These are phyloP conservation scores for Rhinophrynus dorsalis DNA, from an alignment of 2,797 vertebrate genomes.

Conservation along the genomic window DNA sequence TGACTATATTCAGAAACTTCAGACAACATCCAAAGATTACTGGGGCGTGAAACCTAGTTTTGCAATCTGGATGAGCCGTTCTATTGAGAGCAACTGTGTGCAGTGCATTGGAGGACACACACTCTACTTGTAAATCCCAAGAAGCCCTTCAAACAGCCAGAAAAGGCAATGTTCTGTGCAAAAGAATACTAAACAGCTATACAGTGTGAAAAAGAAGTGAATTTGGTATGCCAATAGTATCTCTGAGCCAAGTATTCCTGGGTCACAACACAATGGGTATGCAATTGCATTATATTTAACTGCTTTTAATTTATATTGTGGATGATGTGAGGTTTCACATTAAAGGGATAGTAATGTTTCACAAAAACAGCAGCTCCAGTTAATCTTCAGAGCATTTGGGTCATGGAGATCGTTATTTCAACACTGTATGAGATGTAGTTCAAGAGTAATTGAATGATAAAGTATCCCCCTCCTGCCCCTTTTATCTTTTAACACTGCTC, in stretches of 20 bases:
- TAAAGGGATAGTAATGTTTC: too few relatives aligned
- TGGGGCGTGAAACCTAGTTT: constrained; percentile 42
- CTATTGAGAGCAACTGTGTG: constrained; percentile 8
- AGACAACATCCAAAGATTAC: constrained; percentile 43
- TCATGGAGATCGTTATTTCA: too few relatives aligned
- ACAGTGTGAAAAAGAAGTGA: constrained; percentile 22
- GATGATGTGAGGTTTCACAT: too few relatives aligned
- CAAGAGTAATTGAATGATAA: too few relatives aligned
- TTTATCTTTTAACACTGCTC: too few relatives aligned
- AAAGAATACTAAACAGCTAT: constrained; percentile 30
- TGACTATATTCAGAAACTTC: constrained; percentile 17
- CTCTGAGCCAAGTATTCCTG: constrained; percentile 24
- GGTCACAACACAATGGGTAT: constrained; percentile 27
- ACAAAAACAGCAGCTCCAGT: too few relatives aligned
- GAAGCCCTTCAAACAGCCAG: constrained; percentile 24
- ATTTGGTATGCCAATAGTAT: constrained; percentile 19
- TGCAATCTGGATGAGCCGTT: constrained; percentile 27
- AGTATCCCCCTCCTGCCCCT: too few relatives aligned
- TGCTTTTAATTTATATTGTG: too few relatives aligned
- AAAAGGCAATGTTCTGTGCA: constrained; percentile 39
- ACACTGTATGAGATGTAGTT: too few relatives aligned
- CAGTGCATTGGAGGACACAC: constrained; percentile 26
- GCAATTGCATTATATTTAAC: constrained; percentile 28
- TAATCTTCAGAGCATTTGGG: too few relatives aligned
- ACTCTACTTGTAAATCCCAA: constrained; percentile 32